Percentiles rank a stretch among this genome's conserved stretches.
These are phyloP conservation scores for Epinotia demarniana DNA, from an alignment of 2,888 invertebrate species.

Conservation along the genomic window DNA sequence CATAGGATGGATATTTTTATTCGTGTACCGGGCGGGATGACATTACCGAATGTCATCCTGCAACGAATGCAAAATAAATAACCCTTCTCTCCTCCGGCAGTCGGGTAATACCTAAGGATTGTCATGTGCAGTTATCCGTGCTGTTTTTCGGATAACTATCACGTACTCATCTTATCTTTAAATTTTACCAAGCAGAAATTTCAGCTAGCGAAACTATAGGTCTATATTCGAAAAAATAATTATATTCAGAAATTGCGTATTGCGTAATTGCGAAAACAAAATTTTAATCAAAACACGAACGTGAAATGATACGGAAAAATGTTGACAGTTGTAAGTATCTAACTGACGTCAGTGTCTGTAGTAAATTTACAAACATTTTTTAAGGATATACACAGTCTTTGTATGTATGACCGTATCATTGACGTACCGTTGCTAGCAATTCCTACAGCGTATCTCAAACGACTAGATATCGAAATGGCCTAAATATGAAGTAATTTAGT, in stretches of 20 bases:
- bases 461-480: constrained; percentile 28
- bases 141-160: neutral
- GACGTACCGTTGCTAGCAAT: neutral
- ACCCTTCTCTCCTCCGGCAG: too few species aligned
- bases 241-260: too few species aligned
- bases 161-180: neutral
- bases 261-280: too few species aligned
- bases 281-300: neutral
- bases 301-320: neutral
- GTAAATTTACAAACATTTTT: constrained; percentile 19
- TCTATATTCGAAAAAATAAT: too few species aligned
- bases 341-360: constrained; percentile 1
- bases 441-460: constrained; percentile 15
- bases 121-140: constrained; percentile 21
- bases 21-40: constrained; percentile 8
- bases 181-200: too few species aligned
- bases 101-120: too few species aligned
- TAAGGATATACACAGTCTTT: constrained; percentile 15
- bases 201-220: too few species aligned
- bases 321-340: neutral
- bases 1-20: constrained; percentile 37
- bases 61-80: constrained; percentile 30
- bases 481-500: constrained; percentile 24
- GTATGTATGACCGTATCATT: neutral
- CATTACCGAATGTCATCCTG: constrained; percentile 23